These are phyloP conservation scores for Amazona finschi DNA, from an alignment of 2,797 vertebrate species.

Conservation along the genomic window DNA sequence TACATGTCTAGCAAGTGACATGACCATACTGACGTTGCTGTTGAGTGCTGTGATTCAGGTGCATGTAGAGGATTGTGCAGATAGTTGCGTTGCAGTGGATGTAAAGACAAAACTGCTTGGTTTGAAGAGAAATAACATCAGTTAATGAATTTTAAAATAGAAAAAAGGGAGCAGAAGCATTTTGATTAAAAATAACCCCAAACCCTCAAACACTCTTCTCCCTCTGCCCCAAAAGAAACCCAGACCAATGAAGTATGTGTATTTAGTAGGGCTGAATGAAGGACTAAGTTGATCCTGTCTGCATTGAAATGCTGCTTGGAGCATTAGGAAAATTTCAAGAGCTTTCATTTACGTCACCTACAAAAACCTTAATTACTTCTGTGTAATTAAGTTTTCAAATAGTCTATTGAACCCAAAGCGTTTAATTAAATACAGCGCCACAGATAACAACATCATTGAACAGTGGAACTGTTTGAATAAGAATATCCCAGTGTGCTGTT, in stretches of 20 bases:
- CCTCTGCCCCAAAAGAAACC: neutral
- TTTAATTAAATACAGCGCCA: neutral
- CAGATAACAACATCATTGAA: neutral
- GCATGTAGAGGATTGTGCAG: accelerated
- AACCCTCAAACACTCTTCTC: accelerated
- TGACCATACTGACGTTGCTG: accelerated
- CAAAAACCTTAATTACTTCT: neutral
- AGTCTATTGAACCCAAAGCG: neutral
- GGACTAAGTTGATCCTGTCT: neutral
- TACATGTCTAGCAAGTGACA: accelerated
- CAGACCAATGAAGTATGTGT: neutral
- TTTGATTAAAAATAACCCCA: neutral
- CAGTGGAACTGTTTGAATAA: neutral
- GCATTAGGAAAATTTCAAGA: neutral
- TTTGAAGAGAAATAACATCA: neutral
- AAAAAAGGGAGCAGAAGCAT: neutral
- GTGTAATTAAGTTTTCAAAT: neutral
- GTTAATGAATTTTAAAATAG: neutral
- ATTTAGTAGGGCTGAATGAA: neutral
- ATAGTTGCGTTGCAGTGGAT: neutral
- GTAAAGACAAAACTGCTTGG: neutral
- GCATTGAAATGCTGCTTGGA: neutral
- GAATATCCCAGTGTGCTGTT: neutral
- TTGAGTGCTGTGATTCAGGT: neutral
- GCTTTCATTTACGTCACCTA: neutral